phyloP scores from a whole-genome alignment of 2,888 invertebrate species.

The Tortrix viridana region DNA sequence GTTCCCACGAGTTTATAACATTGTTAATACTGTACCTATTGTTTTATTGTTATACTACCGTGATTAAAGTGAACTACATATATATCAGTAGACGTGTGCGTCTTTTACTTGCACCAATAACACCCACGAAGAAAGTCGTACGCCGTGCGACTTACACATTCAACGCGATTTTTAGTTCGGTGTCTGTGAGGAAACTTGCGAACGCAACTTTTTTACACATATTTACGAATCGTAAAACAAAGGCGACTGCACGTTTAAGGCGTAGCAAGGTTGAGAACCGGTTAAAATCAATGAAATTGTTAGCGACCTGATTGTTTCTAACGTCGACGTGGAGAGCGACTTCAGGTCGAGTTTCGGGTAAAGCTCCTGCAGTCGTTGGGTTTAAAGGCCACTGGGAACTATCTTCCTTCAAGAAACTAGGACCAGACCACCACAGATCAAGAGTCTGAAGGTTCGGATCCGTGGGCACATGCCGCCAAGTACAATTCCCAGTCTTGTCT shows the following conservation, averaged over 20 bases:
- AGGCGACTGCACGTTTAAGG: neutral
- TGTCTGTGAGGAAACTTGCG: neutral
- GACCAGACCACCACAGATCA: no score
- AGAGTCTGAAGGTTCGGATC: neutral
- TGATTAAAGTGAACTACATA: no score
- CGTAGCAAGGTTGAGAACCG: no score
- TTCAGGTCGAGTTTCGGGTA: neutral
- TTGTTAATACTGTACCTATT: no score
- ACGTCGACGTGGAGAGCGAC: neutral
- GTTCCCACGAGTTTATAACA: no score
- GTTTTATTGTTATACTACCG: no score
- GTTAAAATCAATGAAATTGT: neutral
- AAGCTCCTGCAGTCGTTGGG: neutral
- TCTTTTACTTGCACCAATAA: no score
- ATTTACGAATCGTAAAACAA: neutral
- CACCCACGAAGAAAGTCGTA: no score
- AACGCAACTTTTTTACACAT: neutral
- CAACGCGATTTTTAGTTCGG: neutral
- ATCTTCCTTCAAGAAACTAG: neutral
- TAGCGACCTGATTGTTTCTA: neutral
- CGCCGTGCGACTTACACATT: no score
- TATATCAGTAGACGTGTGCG: no score
- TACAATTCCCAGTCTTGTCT: neutral
- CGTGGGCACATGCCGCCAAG: neutral
- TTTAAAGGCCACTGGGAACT: neutral